These are phyloP conservation scores for Lepidostoma basale DNA, from an alignment of 1,140 invertebrate genomes.

Conservation along the genomic window DNA sequence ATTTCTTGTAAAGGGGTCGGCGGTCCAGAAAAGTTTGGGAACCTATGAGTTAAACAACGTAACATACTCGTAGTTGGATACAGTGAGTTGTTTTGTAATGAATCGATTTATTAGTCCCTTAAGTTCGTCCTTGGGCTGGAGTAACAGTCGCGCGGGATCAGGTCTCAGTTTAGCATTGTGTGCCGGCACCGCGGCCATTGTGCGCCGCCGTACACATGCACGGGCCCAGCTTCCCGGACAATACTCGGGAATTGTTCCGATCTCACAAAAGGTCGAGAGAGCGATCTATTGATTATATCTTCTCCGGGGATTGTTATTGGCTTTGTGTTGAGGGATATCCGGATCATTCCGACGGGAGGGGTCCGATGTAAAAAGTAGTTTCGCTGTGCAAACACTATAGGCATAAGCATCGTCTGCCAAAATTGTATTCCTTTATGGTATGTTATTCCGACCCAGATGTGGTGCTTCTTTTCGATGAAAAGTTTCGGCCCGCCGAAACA, in stretches of 20 bases:
- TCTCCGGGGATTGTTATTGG: conserved; percentile 24
- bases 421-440: conserved; percentile 16
- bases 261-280: conserved; percentile 30
- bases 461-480: background rate
- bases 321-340: conserved; percentile 24
- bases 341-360: conserved; percentile 20
- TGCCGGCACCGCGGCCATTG: conserved; percentile 17
- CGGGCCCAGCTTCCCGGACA: conserved; percentile 9
- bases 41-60: too few species aligned
- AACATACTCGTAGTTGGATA: too few species aligned
- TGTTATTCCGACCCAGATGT: conserved; percentile 16
- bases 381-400: conserved; percentile 2
- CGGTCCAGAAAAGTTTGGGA: too few species aligned
- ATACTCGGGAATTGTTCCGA: conserved; percentile 20
- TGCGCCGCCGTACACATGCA: conserved; percentile 1
- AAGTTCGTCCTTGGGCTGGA: too few species aligned
- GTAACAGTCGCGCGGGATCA: too few species aligned
- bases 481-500: conserved; percentile 2
- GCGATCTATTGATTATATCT: conserved; percentile 34
- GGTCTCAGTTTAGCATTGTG: conserved; percentile 17
- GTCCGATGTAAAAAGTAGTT: conserved; percentile 13
- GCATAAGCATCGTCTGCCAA: background rate
- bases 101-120: background rate
- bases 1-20: too few species aligned
- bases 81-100: background rate